Conservation (phyloP, 2,888 invertebrate genomes). For the Entomobrya proxima region DNA sequence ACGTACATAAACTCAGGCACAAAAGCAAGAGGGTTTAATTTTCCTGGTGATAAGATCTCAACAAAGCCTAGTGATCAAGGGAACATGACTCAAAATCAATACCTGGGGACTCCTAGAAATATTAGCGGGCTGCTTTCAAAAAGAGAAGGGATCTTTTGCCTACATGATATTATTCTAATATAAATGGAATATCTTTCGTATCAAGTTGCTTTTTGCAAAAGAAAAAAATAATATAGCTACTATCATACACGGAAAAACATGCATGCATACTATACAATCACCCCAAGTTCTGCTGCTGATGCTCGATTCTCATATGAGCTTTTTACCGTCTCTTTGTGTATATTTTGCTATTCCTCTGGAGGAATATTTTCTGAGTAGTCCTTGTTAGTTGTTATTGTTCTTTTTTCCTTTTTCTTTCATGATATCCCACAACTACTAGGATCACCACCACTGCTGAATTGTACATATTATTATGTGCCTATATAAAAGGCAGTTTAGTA, state of each 20-base stretch:
- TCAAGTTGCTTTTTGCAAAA: too few relatives aligned
- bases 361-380: constrained; percentile 24
- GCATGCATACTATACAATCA: too few relatives aligned
- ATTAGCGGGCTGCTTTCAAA: constrained; percentile 19
- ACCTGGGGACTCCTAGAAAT: constrained; percentile 68
- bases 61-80: constrained; percentile 65
- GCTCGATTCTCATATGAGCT: too few relatives aligned
- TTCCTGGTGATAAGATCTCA: constrained; percentile 63
- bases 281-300: too few relatives aligned
- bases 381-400: constrained; percentile 47
- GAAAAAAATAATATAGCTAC: too few relatives aligned
- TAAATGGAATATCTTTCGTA: too few relatives aligned
- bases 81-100: constrained; percentile 68
- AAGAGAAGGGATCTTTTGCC: constrained; percentile 4
- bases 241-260: too few relatives aligned
- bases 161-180: neutral
- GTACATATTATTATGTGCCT: too few relatives aligned
- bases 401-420: constrained; percentile 23
- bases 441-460: too few relatives aligned
- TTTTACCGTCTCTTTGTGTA: neutral
- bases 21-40: constrained; percentile 55
- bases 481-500: too few relatives aligned
- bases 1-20: neutral
- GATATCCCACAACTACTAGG: too few relatives aligned
- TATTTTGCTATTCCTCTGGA: constrained; percentile 6